A percentile compares a stretch with the other conserved stretches of the same genome.
Evolutionary conservation across 2,113 vertebrate species (phyloP).

Genomic region (Microcebus ravelobensis): DNA sequence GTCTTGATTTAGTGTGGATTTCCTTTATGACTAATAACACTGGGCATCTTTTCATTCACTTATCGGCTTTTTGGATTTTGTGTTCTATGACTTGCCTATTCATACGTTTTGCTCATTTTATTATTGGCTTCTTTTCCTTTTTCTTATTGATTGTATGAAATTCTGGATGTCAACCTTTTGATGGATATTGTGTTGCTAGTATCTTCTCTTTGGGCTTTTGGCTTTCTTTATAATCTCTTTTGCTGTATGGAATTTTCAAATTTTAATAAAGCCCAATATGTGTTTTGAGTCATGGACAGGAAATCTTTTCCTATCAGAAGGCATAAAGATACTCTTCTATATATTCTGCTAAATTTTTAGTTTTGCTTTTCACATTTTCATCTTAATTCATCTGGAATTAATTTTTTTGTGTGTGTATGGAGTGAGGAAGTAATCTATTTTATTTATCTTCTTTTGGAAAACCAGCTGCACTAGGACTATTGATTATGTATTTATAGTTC

Average conservation of each 20-base stretch:
- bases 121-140: not conserved
- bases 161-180: not conserved
- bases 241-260: not conserved
- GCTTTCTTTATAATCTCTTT: not conserved
- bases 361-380: not conserved
- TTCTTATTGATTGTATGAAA: not conserved
- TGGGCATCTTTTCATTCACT: not conserved
- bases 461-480: not conserved
- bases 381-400: not conserved
- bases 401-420: not conserved
- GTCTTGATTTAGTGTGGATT: not conserved
- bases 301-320: not conserved
- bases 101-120: not conserved
- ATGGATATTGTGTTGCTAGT: not conserved
- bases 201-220: not conserved
- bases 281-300: not conserved
- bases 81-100: not conserved
- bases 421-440: not conserved
- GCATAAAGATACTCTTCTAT: not conserved
- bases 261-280: not conserved
- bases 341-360: not conserved
- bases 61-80: not conserved
- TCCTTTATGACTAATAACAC: not conserved
- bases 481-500: not conserved
- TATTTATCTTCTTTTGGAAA: slow-evolving; percentile 10